These are phyloP conservation scores for Arctia plantaginis DNA, from an alignment of 2,888 invertebrate genomes.

Conservation along the genomic window DNA sequence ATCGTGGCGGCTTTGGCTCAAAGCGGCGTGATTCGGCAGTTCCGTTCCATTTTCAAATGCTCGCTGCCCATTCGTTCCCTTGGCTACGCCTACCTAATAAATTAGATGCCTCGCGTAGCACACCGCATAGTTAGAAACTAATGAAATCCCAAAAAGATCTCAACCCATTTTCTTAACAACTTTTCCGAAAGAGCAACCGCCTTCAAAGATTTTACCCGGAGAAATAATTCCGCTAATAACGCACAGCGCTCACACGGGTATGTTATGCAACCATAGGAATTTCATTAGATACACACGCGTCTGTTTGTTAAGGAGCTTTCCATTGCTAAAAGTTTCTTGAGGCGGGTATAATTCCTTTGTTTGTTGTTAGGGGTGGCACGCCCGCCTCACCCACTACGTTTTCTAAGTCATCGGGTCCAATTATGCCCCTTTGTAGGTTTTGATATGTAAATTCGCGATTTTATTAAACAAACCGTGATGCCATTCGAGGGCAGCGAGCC, in stretches of 20 bases:
- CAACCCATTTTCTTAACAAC: slow-evolving; percentile 87
- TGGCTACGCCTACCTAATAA: slow-evolving; percentile 85
- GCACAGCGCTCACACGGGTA: slow-evolving; percentile 81
- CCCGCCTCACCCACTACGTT: slow-evolving; percentile 83
- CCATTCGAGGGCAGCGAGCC: slow-evolving; percentile 85
- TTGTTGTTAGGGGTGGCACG: slow-evolving; percentile 81
- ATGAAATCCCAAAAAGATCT: slow-evolving; percentile 85
- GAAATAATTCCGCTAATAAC: slow-evolving; percentile 86
- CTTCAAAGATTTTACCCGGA: slow-evolving; percentile 85
- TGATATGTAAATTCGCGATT: slow-evolving; percentile 87
- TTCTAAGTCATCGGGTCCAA: slow-evolving; percentile 87
- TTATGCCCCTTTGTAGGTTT: slow-evolving; percentile 87
- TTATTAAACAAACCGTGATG: slow-evolving; percentile 87
- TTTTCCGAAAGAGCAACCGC: slow-evolving; percentile 86
- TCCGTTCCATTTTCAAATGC: slow-evolving; percentile 81
- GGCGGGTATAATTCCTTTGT: slow-evolving; percentile 87
- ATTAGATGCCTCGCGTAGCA: slow-evolving; percentile 83
- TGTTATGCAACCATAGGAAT: slow-evolving; percentile 87
- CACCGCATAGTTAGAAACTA: slow-evolving; percentile 85
- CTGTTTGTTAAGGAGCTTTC: slow-evolving; percentile 87
- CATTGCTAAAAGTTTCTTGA: slow-evolving; percentile 87
- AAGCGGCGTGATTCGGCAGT: slow-evolving; percentile 85
- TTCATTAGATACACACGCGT: slow-evolving; percentile 87
- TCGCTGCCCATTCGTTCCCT: slow-evolving; percentile 85
- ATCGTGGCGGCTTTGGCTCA: slow-evolving; percentile 80